Evolutionary conservation across 1,140 invertebrate species (phyloP), one percentile per base, ranked within the genome.

Genomic region (Hirudo medicinalis): DNA sequence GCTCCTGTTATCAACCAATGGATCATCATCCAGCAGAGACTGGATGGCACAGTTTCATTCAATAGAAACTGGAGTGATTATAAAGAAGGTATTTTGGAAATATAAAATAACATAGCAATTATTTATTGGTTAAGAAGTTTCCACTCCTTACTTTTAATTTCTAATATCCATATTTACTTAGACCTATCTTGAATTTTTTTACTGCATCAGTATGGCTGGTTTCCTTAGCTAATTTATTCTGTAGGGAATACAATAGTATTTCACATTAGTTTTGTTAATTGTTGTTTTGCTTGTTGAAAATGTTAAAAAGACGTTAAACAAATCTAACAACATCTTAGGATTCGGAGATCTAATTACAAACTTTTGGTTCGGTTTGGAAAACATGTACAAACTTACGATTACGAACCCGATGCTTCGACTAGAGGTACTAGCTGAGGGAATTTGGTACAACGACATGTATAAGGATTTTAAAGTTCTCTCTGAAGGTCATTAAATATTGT

Each of bases 351-450:
- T 71, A 25, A 49, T 72, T 4, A 63, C 67, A 22, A 74, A 78
- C 73, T 78, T 75, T 71, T 80, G 79, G 79, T 67, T 72, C 8
- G 79, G 79, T 8, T 73, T 80, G 0, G 76, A 77, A 29, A 36
- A 60, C 25, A 78, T 80, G 32, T 74, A 77, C 55, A 67, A 75
- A 49, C 73, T 78, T 20, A 78, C 78, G 22, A 54, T 20, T 36
- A 70, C 32, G 20, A 54, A 25, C 15, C n/a, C 22, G 69, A 54
- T 22, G 3, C 43, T 70, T 25, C 69, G 69, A 49, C 20, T 70
- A 0, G 69, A 70, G 22, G 43, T 70, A 53, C 53, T 49, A 4
- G n/a, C 69, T 19, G 69, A 43, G 22, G 57, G 57, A 25, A 22
- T 63, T 32, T 63, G 57, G 57, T 25, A 9, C 22, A 25, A 5